phyloP scores from a whole-genome alignment of 2,797 vertebrate genomes.

The Discoglossus pictus region DNA sequence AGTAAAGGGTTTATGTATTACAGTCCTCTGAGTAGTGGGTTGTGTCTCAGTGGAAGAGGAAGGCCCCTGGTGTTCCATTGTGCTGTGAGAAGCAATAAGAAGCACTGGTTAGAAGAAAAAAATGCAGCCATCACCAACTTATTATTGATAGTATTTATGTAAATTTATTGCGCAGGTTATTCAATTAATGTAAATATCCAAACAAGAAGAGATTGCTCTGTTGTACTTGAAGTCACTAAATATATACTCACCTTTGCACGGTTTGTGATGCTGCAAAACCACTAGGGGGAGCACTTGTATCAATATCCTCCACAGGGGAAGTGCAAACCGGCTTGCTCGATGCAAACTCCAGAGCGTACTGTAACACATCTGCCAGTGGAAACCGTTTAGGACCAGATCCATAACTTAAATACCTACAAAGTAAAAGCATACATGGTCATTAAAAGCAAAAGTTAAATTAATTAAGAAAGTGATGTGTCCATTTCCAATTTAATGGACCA shows the following conservation, averaged over 20 bases:
- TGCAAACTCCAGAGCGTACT: slow-evolving; percentile 97
- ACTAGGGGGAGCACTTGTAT: slow-evolving; percentile 80
- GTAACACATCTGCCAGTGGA: slow-evolving; percentile 96
- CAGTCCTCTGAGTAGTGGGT: slow-evolving; percentile 77
- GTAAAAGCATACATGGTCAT: slow-evolving; percentile 59
- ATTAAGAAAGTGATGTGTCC: too few relatives aligned
- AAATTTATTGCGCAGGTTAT: too few relatives aligned
- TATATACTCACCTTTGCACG: slow-evolving; percentile 71
- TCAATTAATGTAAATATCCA: too few relatives aligned
- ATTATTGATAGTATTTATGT: too few relatives aligned
- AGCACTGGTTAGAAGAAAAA: slow-evolving; percentile 55
- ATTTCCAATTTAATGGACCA: too few relatives aligned
- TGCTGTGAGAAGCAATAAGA: too few relatives aligned
- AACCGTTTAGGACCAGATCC: slow-evolving; percentile 98
- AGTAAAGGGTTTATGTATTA: slow-evolving; percentile 95
- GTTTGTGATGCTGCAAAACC: slow-evolving; percentile 75
- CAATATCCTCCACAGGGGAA: slow-evolving; percentile 91
- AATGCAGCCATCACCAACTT: too few relatives aligned
- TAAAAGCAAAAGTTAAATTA: background rate
- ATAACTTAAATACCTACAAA: slow-evolving; percentile 93
- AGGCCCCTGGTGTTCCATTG: slow-evolving; percentile 79
- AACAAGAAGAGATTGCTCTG: background rate
- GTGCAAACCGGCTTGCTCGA: slow-evolving; percentile 96
- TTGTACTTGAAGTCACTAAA: background rate
- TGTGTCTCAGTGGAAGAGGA: slow-evolving; percentile 74